A percentile compares a stretch with the other conserved stretches of the same genome.
These are phyloP conservation scores for Harmothoe impar DNA, from an alignment of 2,888 invertebrate species.

Conservation along the genomic window DNA sequence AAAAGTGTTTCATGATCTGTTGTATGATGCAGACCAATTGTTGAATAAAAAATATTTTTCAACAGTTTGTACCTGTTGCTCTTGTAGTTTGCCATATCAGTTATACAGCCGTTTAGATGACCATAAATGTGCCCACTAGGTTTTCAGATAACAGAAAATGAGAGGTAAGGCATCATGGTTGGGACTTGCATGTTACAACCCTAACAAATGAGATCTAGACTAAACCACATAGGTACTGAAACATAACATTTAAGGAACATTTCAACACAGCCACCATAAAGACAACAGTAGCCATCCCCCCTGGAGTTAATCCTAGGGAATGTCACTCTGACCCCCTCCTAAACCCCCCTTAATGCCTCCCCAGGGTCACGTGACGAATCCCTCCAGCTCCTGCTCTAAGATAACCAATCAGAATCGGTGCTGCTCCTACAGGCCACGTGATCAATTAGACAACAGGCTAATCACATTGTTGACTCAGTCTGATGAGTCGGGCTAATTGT, in stretches of 20 bases:
- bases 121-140: too few species aligned
- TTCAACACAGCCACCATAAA: not conserved
- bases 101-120: too few species aligned
- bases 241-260: not conserved
- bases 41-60: too few species aligned
- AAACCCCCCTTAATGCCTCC: constrained; percentile 9
- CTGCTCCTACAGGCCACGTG: not conserved
- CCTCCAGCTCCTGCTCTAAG: constrained; percentile 2
- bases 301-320: not conserved
- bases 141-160: too few species aligned
- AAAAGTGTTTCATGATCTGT: too few species aligned
- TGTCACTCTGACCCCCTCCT: not conserved
- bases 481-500: constrained; percentile 26
- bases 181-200: too few species aligned
- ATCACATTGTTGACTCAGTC: constrained; percentile 57
- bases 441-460: constrained; percentile 57
- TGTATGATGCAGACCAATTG: too few species aligned
- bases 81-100: too few species aligned
- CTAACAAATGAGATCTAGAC: too few species aligned
- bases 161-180: too few species aligned
- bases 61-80: too few species aligned
- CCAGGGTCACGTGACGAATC: constrained; percentile 43
- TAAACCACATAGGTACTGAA: too few species aligned
- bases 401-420: constrained; percentile 40
- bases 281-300: not conserved